Base-by-base conservation (phyloP, 2,113 vertebrate species). In the Chaetorhynchus papuensis region DNA sequence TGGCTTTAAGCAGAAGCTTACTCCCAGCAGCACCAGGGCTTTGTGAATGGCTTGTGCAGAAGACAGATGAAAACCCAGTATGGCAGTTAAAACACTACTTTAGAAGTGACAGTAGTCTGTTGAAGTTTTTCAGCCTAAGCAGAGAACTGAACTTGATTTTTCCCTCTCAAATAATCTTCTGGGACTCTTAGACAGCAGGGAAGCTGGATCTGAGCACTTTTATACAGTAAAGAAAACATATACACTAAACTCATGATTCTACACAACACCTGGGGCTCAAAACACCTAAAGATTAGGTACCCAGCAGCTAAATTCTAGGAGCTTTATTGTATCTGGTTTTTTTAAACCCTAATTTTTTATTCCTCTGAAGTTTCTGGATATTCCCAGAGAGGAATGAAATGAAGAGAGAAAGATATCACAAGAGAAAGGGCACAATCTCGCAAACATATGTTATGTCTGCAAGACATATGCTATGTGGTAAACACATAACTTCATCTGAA, bases 201-300 rank as follows among this genome's bases (percentile, higher is more conserved):
- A 71, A 79, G 4, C 49, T 69, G 52, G 11, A 42, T 49, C n/a
- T 89, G 41, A 72, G 35, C 19, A 68, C 3, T 5, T 37, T 20
- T 59, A 20, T 23, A 70, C 1, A 50, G 20, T 42, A 63, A 87
- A 68, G 26, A 79, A 88, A 86, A 49, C 10, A 3, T 15, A n/a
- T 31, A 44, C 37, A 28, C 3, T 28, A 59, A 6, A 23, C 5
- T 33, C 0, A 0, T 26, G 20, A 7, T 50, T 87, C 35, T 68
- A 30, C 35, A 52, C 2, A 41, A 4, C 24, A 82, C 19, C 27
- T 47, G 68, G 12, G 14, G 6, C 5, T 60, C 23, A 45, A 90
- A 93, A n/a, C 10, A 68, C 19, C 37, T 52, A 35, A 53, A 49
- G 9, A 33, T 14, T 22, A 61, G 7, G 4, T 57, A 65, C 8